Conservation (phyloP, 1,140 invertebrate species). For the Drosophila prosaltans region DNA sequence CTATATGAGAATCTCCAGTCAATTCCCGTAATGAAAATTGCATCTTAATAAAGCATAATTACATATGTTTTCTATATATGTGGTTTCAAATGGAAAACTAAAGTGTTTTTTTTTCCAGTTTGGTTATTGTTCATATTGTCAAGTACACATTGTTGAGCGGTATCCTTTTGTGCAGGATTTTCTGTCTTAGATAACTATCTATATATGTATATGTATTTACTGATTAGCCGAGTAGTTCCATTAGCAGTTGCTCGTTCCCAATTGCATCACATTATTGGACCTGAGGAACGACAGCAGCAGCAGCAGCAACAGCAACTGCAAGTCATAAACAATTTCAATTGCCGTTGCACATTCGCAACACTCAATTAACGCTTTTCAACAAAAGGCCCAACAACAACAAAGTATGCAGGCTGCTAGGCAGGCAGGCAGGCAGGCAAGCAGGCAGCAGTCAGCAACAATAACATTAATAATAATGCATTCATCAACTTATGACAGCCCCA, state of each 20-base stretch:
- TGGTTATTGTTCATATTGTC: slow-evolving; percentile 35
- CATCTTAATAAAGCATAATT: slow-evolving; percentile 67
- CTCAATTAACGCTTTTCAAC: slow-evolving; percentile 82
- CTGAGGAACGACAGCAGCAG: slow-evolving; percentile 27
- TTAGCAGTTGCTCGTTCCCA: slow-evolving; percentile 42
- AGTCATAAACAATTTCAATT: slow-evolving; percentile 82
- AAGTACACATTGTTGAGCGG: slow-evolving; percentile 40
- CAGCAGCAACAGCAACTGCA: slow-evolving; percentile 58
- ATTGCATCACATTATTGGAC: slow-evolving; percentile 72
- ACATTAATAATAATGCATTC: slow-evolving; percentile 80
- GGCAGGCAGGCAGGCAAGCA: background rate
- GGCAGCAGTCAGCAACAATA: slow-evolving; percentile 48
- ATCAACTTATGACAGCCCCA: slow-evolving; percentile 74
- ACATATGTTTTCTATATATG: slow-evolving; percentile 25
- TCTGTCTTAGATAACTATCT: slow-evolving; percentile 55
- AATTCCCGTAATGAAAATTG: slow-evolving; percentile 62
- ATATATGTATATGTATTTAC: slow-evolving; percentile 18
- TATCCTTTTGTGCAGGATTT: slow-evolving; percentile 69
- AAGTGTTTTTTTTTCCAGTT: slow-evolving; percentile 31
- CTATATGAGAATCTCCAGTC: slow-evolving; percentile 32
- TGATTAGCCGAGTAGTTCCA: slow-evolving; percentile 67
- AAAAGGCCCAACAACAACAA: slow-evolving; percentile 62
- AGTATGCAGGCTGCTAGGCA: slow-evolving; percentile 24
- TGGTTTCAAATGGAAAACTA: slow-evolving; percentile 43
- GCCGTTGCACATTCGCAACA: slow-evolving; percentile 80